Evolutionary conservation across 2,797 vertebrate genomes (phyloP).

Genomic region (Chelon labrosus): DNA sequence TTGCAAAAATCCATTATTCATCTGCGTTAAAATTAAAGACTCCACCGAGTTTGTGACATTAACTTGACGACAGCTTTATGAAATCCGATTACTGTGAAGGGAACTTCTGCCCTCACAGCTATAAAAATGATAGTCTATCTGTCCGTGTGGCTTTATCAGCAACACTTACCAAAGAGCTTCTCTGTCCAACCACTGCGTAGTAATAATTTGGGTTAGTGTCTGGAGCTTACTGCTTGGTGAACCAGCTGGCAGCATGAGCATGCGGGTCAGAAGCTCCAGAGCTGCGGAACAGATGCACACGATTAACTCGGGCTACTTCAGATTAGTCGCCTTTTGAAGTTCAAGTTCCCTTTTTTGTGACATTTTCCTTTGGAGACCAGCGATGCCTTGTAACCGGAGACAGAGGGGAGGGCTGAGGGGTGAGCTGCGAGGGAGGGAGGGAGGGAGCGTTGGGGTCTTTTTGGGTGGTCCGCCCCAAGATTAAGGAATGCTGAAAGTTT

Average conservation of each 20-base stretch:
- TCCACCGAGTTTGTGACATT: conserved; percentile 21
- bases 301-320: conserved; percentile 79
- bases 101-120: conserved; percentile 7
- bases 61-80: conserved; percentile 17
- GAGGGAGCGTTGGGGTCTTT: conserved; percentile 52
- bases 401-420: conserved; percentile 38
- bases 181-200: conserved; percentile 16
- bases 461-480: conserved; percentile 78
- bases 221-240: conserved; percentile 25
- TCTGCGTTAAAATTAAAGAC: background rate
- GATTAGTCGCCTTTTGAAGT: conserved; percentile 83
- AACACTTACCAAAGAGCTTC: conserved; percentile 21
- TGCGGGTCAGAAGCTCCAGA: conserved; percentile 48
- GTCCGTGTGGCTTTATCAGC: conserved; percentile 45
- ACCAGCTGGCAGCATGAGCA: conserved; percentile 36
- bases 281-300: conserved; percentile 79
- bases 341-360: conserved; percentile 79
- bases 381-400: conserved; percentile 74
- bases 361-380: conserved; percentile 76
- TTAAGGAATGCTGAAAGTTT: conserved; percentile 72
- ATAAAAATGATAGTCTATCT: conserved; percentile 18
- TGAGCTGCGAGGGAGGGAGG: conserved; percentile 14
- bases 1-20: conserved; percentile 2
- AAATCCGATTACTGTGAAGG: conserved; percentile 36
- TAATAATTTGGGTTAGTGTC: conserved; percentile 27